Evolutionary conservation across 2,888 invertebrate species (phyloP).

Genomic region (Gortyna flavago): DNA sequence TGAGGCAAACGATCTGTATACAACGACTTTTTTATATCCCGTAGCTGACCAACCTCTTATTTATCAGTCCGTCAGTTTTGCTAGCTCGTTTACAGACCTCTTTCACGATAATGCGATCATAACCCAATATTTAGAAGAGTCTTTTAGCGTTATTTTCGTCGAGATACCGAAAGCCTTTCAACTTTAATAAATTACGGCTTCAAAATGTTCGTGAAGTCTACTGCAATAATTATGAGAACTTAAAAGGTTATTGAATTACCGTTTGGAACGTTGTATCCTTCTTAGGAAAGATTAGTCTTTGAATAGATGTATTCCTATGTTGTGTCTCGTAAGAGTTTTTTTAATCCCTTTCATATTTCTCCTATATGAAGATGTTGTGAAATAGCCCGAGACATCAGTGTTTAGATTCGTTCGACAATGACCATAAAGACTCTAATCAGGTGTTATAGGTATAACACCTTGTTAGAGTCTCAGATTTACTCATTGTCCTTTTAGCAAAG

Average conservation of each 20-base stretch:
- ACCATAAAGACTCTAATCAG: background rate
- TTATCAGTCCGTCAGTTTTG: slow-evolving; percentile 58
- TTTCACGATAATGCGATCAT: slow-evolving; percentile 65
- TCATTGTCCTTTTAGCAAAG: slow-evolving; percentile 14
- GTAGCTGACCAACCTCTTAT: slow-evolving; percentile 50
- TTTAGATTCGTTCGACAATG: slow-evolving; percentile 2
- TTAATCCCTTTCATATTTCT: slow-evolving; percentile 16
- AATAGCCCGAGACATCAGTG: background rate
- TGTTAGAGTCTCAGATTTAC: background rate
- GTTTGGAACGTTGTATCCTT: slow-evolving; percentile 50
- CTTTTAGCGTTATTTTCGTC: slow-evolving; percentile 60
- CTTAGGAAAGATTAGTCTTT: slow-evolving; percentile 28
- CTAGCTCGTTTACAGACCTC: slow-evolving; percentile 62
- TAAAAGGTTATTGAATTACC: slow-evolving; percentile 59
- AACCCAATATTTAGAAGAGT: slow-evolving; percentile 65
- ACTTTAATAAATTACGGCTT: slow-evolving; percentile 63
- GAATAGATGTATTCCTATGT: slow-evolving; percentile 26
- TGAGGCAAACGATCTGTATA: slow-evolving; percentile 42
- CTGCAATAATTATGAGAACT: slow-evolving; percentile 63
- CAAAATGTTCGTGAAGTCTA: slow-evolving; percentile 58
- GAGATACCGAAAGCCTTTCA: slow-evolving; percentile 63
- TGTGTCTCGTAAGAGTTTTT: slow-evolving; percentile 23
- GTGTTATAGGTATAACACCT: background rate
- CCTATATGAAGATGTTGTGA: background rate
- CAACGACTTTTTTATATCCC: slow-evolving; percentile 49